Percentiles rank a stretch among this genome's conserved stretches.
phyloP scores from a whole-genome alignment of 2,113 vertebrate species.

The Dromiciops gliroides region DNA sequence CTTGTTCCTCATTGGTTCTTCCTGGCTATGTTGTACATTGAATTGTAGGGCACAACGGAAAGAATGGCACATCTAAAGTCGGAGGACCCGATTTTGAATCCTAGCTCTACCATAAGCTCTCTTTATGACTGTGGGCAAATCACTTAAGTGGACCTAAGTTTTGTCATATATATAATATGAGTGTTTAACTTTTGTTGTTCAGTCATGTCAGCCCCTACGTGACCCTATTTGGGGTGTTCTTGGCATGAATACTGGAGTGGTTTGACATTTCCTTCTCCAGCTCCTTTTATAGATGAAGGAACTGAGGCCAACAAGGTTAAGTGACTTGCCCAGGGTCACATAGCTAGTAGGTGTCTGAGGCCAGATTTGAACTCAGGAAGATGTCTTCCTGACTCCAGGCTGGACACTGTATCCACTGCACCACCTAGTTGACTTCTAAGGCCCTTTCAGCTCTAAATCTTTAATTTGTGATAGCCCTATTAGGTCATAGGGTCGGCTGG shows the following conservation, averaged over 20 bases:
- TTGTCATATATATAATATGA: not conserved
- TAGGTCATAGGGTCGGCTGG: not conserved
- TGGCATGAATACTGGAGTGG: not conserved
- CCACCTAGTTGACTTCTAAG: not conserved
- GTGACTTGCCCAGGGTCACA: not conserved
- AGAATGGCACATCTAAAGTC: not conserved
- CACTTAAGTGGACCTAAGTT: not conserved
- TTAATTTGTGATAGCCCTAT: not conserved
- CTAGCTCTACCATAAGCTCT: not conserved
- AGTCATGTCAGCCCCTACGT: not conserved
- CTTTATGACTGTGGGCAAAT: not conserved
- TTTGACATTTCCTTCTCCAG: not conserved
- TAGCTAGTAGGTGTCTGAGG: not conserved
- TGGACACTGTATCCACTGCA: too few species aligned
- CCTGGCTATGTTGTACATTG: too few species aligned
- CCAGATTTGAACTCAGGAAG: not conserved
- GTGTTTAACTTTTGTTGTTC: not conserved
- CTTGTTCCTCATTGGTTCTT: not conserved
- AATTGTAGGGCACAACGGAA: not conserved
- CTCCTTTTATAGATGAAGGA: not conserved
- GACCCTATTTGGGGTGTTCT: not conserved
- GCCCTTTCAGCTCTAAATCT: not conserved
- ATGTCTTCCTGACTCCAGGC: not conserved
- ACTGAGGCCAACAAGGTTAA: not conserved
- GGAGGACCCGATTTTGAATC: not conserved